These are phyloP conservation scores for Diogma glabrata DNA, from an alignment of 2,888 invertebrate genomes.

Conservation along the genomic window DNA sequence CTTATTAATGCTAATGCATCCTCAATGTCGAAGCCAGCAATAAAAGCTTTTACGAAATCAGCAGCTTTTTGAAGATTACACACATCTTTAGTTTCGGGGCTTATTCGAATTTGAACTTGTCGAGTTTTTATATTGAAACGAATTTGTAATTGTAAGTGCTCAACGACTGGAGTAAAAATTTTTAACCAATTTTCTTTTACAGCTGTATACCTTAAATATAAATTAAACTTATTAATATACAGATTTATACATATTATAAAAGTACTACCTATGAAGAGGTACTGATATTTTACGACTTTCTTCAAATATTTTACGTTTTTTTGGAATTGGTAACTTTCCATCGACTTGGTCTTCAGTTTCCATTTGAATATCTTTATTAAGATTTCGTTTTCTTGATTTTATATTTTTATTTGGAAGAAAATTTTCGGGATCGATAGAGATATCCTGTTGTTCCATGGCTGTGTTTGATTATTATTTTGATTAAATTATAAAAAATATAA, in stretches of 20 bases:
- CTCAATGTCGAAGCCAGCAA: conserved; percentile 93
- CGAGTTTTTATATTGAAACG: conserved; percentile 86
- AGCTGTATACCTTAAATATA: conserved; percentile 65
- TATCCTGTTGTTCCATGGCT: no score
- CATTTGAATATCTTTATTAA: no score
- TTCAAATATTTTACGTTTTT: conserved; percentile 40
- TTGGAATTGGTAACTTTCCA: no score
- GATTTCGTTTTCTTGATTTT: no score
- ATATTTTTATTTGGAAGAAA: no score
- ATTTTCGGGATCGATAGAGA: no score
- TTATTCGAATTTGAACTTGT: conserved; percentile 51
- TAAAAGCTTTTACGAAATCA: conserved; percentile 95
- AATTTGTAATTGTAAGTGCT: conserved; percentile 86
- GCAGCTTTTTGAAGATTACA: conserved; percentile 92
- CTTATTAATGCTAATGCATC: conserved; percentile 90
- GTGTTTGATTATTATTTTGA: no score
- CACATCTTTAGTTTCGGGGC: conserved; percentile 55
- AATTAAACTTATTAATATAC: conserved; percentile 4
- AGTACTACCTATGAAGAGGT: conserved; percentile 70
- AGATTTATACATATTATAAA: background rate
- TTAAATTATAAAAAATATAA: no score
- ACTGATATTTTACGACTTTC: conserved; percentile 69
- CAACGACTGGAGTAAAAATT: conserved; percentile 92
- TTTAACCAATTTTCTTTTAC: conserved; percentile 95
- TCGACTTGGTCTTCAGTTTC: no score